A percentile compares a stretch with the other conserved stretches of the same genome.
Evolutionary conservation across 2,888 invertebrate genomes (phyloP).

Genomic region (Hypercompe scribonia): DNA sequence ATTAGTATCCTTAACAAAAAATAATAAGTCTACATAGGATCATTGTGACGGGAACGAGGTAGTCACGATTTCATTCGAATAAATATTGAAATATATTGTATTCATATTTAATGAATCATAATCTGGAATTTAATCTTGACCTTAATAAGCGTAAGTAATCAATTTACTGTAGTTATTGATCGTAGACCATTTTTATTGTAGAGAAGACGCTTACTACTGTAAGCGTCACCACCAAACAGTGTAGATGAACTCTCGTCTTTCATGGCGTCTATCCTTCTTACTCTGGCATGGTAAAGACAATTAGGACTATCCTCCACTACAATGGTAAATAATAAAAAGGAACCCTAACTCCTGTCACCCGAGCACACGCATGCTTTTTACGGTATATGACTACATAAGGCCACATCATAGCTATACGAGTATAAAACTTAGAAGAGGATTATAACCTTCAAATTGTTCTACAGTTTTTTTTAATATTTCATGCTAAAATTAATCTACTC

Average conservation of each 20-base stretch:
- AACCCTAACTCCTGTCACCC: no score
- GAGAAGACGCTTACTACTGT: background rate
- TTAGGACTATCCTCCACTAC: no score
- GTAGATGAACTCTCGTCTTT: background rate
- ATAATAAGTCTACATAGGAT: background rate
- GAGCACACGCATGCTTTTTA: no score
- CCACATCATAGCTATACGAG: no score
- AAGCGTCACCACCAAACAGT: background rate
- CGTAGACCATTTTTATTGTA: background rate
- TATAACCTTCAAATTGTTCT: background rate
- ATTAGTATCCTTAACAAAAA: slow-evolving; percentile 12
- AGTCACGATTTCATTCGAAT: slow-evolving; percentile 36
- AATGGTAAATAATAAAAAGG: no score
- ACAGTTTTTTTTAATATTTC: no score
- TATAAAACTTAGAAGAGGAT: no score
- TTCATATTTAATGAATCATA: slow-evolving; percentile 32
- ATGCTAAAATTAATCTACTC: no score
- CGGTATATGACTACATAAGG: no score
- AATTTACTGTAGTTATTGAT: background rate
- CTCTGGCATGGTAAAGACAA: background rate
- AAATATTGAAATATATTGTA: slow-evolving; percentile 34
- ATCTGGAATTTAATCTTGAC: slow-evolving; percentile 27
- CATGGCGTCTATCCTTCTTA: no score
- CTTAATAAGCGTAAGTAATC: slow-evolving; percentile 23
- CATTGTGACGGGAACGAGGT: slow-evolving; percentile 21